These are phyloP conservation scores for Nycteola revayana DNA, from an alignment of 2,888 invertebrate species.

Conservation along the genomic window DNA sequence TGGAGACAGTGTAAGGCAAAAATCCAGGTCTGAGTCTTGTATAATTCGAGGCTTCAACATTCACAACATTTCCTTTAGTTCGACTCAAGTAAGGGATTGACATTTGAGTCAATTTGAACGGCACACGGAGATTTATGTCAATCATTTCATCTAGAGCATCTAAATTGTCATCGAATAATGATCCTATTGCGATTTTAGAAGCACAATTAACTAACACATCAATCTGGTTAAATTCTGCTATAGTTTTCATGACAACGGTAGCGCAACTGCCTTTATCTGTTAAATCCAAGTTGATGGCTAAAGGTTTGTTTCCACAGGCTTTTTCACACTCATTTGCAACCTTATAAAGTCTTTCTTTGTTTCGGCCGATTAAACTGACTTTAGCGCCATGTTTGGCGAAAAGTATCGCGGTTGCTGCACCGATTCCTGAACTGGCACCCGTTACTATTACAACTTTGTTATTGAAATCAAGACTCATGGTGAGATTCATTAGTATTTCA, in stretches of 20 bases:
- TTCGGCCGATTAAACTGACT: conserved; percentile 52
- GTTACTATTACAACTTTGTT: conserved; percentile 59
- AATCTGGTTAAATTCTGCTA: conserved; percentile 84
- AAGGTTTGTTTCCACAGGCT: conserved; percentile 32
- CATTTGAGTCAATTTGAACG: conserved; percentile 88
- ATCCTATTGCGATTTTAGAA: conserved; percentile 85
- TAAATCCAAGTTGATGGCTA: conserved; percentile 79
- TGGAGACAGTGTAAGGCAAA: conserved; percentile 39
- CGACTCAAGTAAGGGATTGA: conserved; percentile 89
- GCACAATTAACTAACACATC: conserved; percentile 92
- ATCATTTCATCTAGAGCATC: conserved; percentile 91
- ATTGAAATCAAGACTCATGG: conserved; percentile 44
- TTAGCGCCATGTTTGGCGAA: conserved; percentile 51
- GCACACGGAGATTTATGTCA: conserved; percentile 89
- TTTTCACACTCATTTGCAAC: conserved; percentile 40
- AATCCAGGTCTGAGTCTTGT: conserved; percentile 50
- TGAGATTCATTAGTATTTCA: too few species aligned
- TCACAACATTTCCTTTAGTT: conserved; percentile 91
- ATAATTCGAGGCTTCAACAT: conserved; percentile 93
- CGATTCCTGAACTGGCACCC: conserved; percentile 61
- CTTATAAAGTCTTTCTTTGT: conserved; percentile 43
- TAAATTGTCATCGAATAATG: conserved; percentile 89
- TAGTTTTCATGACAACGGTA: conserved; percentile 84
- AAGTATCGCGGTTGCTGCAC: conserved; percentile 49
- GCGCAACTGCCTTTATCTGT: conserved; percentile 84